phyloP scores from a whole-genome alignment of 2,888 invertebrate genomes.

The Molorchus minor region DNA sequence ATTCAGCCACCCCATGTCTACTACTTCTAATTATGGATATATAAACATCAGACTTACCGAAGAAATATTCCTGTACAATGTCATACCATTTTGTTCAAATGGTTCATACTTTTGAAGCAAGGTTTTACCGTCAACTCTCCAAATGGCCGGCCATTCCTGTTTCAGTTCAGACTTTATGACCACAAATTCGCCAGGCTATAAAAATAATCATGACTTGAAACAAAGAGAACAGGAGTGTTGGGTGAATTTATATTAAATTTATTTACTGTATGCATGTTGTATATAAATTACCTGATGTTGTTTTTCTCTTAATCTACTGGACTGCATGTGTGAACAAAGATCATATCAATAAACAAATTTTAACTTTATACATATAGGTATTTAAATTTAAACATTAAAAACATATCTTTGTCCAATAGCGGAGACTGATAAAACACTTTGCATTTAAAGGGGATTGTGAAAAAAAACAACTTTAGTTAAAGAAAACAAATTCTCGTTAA shows the following conservation, averaged over 20 bases:
- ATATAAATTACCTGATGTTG: constrained; percentile 50
- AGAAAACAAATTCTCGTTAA: too few relatives aligned
- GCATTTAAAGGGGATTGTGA: too few relatives aligned
- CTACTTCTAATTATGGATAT: constrained; percentile 3
- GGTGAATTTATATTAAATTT: neutral
- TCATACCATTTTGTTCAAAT: constrained; percentile 82
- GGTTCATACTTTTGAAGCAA: constrained; percentile 85
- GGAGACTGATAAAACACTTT: too few relatives aligned
- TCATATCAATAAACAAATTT: constrained; percentile 13
- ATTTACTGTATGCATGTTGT: neutral
- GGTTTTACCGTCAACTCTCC: constrained; percentile 90
- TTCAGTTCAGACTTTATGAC: constrained; percentile 83
- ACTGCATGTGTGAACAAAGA: constrained; percentile 43
- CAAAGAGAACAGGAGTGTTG: constrained; percentile 14
- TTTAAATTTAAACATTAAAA: too few relatives aligned
- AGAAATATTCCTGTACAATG: constrained; percentile 85
- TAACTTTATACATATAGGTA: too few relatives aligned
- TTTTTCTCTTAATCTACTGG: constrained; percentile 53
- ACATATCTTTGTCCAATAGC: too few relatives aligned
- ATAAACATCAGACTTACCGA: constrained; percentile 70
- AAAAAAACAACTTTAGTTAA: too few relatives aligned
- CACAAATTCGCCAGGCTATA: constrained; percentile 88
- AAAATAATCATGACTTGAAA: constrained; percentile 48
- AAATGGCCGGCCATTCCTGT: constrained; percentile 86
- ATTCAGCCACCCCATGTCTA: too few relatives aligned